A percentile compares a stretch with the other conserved stretches of the same genome.
These are phyloP conservation scores for Enteromius unitaeniatus DNA, from an alignment of 2,797 vertebrate genomes.

Conservation along the genomic window DNA sequence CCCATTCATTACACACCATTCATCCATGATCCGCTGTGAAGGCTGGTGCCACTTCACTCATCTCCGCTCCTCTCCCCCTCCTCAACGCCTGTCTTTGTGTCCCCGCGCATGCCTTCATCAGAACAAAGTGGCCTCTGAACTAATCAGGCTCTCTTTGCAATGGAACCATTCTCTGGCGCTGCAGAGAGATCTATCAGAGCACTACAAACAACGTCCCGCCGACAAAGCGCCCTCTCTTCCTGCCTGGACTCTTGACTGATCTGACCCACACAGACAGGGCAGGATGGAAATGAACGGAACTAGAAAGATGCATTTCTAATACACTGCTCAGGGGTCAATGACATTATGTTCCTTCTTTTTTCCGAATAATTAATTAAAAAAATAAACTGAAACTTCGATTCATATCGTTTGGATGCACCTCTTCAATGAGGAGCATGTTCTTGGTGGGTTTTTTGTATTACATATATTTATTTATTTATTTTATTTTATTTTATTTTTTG, in stretches of 20 bases:
- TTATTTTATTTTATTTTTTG: too few species aligned
- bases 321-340: neutral
- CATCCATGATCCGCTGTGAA: slow-evolving; percentile 66
- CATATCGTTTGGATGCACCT: neutral
- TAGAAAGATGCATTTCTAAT: neutral
- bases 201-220: slow-evolving; percentile 52
- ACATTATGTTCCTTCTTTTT: neutral
- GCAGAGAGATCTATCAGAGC: slow-evolving; percentile 57
- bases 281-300: neutral
- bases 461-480: neutral
- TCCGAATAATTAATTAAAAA: too few species aligned
- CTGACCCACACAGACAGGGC: slow-evolving; percentile 21
- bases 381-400: neutral
- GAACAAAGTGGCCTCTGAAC: slow-evolving; percentile 73
- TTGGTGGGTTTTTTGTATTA: too few species aligned
- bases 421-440: neutral
- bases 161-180: slow-evolving; percentile 66
- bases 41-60: slow-evolving; percentile 58
- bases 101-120: slow-evolving; percentile 55
- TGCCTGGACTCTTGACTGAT: slow-evolving; percentile 29
- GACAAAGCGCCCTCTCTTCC: slow-evolving; percentile 11
- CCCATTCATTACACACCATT: slow-evolving; percentile 66
- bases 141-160: slow-evolving; percentile 56
- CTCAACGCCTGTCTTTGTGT: slow-evolving; percentile 70
- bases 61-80: slow-evolving; percentile 50